A percentile compares a stretch with the other conserved stretches of the same genome.
phyloP scores from a whole-genome alignment of 2,888 invertebrate species.

The Physocephala rufipes region DNA sequence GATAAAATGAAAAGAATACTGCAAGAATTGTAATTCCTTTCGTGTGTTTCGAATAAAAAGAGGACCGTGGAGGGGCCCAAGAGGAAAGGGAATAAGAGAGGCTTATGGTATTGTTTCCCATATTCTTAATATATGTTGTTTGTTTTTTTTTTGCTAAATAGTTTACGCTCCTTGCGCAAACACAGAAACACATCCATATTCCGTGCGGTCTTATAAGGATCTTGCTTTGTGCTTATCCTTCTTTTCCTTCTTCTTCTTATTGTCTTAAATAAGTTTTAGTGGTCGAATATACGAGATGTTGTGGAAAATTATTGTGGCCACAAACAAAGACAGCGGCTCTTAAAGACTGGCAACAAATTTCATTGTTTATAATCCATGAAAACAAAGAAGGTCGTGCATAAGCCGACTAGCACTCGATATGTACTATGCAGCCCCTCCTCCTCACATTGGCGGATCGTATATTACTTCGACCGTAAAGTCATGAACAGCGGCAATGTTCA shows the following conservation, averaged over 20 bases:
- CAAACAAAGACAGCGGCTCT: slow-evolving; percentile 41
- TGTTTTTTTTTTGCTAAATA: neutral
- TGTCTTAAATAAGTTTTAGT: slow-evolving; percentile 6
- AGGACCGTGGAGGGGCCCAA: no score
- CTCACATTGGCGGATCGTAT: no score
- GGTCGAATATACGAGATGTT: slow-evolving; percentile 51
- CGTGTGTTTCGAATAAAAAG: neutral
- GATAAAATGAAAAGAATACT: slow-evolving; percentile 25
- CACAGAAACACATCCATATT: slow-evolving; percentile 18
- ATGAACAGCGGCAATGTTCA: neutral
- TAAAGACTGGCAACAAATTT: slow-evolving; percentile 48
- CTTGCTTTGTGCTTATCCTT: neutral
- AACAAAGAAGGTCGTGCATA: slow-evolving; percentile 6
- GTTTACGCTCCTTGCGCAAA: neutral
- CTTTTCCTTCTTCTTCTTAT: neutral
- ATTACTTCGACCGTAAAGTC: neutral
- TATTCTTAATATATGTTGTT: neutral
- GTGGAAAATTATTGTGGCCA: slow-evolving; percentile 43
- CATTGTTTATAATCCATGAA: slow-evolving; percentile 45
- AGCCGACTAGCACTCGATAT: neutral
- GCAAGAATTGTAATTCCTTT: neutral
- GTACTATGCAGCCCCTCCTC: no score
- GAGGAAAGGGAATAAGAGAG: no score
- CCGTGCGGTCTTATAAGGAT: no score
- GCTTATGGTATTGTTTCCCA: neutral